Evolutionary conservation across 2,888 invertebrate genomes (phyloP).

Genomic region (Polylopha cassiicola): DNA sequence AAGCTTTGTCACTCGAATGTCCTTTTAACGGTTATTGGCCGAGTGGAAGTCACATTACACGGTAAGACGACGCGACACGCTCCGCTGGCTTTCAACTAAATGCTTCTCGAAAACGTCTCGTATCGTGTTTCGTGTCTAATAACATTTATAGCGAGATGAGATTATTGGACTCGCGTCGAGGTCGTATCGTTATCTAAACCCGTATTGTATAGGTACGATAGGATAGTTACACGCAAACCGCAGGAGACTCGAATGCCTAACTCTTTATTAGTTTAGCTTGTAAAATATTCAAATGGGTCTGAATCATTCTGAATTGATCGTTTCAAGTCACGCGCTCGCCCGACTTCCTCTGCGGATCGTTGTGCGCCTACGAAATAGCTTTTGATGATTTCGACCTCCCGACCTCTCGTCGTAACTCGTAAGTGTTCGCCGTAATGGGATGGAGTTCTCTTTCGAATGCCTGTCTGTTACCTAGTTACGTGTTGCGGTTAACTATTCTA

Average conservation of each 20-base stretch:
- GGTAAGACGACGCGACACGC: constrained; percentile 49
- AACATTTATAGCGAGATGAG: constrained; percentile 33
- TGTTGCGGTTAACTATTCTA: constrained; percentile 37
- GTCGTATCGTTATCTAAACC: no score
- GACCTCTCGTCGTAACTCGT: constrained; percentile 35
- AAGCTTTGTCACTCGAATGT: constrained; percentile 60
- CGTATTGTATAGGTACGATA: no score
- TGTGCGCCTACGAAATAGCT: constrained; percentile 28
- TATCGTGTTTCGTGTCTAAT: constrained; percentile 39
- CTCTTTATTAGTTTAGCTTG: constrained; percentile 28
- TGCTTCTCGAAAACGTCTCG: constrained; percentile 46
- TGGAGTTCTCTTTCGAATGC: constrained; percentile 34
- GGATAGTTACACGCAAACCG: constrained; percentile 11
- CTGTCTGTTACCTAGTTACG: constrained; percentile 25
- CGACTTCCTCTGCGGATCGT: constrained; percentile 30
- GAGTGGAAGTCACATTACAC: constrained; percentile 73
- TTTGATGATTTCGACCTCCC: constrained; percentile 45
- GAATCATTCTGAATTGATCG: constrained; percentile 34
- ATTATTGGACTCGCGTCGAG: constrained; percentile 35
- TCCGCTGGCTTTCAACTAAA: constrained; percentile 62
- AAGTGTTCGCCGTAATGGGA: constrained; percentile 30
- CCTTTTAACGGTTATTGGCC: constrained; percentile 66
- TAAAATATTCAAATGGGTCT: constrained; percentile 33
- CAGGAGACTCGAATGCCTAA: constrained; percentile 11
- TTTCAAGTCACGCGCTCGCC: constrained; percentile 35